Evolutionary conservation across 2,888 invertebrate genomes (phyloP).

Genomic region (Hyles lineata): DNA sequence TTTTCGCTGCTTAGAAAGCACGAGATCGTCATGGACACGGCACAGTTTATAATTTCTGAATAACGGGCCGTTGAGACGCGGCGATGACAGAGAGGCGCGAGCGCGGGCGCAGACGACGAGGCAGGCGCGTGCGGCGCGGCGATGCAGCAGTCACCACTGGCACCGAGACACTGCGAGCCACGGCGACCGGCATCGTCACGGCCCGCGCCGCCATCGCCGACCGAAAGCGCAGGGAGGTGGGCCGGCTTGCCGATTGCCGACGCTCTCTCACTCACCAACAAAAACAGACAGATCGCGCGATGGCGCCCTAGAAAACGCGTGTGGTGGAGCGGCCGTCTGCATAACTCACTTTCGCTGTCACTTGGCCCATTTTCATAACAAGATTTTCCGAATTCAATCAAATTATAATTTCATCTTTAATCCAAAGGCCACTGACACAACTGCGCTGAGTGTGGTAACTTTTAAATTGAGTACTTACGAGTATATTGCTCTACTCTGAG

Average conservation of each 20-base stretch:
- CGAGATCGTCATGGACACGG: constrained; percentile 35
- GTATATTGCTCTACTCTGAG: background rate
- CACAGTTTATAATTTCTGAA: constrained; percentile 27
- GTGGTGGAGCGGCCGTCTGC: constrained; percentile 49
- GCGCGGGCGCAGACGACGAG: constrained; percentile 16
- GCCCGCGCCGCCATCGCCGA: constrained; percentile 34
- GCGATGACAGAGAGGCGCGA: constrained; percentile 31
- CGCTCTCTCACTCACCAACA: constrained; percentile 51
- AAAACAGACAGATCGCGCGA: constrained; percentile 49
- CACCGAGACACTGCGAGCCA: constrained; percentile 50
- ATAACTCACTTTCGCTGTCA: constrained; percentile 72
- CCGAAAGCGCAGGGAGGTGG: constrained; percentile 31
- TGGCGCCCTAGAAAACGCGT: constrained; percentile 70
- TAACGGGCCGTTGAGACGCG: constrained; percentile 43
- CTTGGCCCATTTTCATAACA: constrained; percentile 58
- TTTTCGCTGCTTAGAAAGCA: constrained; percentile 39
- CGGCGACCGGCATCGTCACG: constrained; percentile 40
- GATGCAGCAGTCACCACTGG: constrained; percentile 51
- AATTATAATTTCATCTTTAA: constrained; percentile 26
- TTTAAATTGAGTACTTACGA: too few species aligned
- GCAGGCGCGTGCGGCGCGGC: constrained; percentile 42
- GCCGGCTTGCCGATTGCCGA: constrained; percentile 29
- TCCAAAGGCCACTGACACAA: constrained; percentile 22
- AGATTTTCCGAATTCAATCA: constrained; percentile 43
- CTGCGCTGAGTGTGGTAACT: constrained; percentile 13